A percentile compares a stretch with the other conserved stretches of the same genome.
phyloP scores from a whole-genome alignment of 2,888 invertebrate species.

The Pachliopta kotzebuea region DNA sequence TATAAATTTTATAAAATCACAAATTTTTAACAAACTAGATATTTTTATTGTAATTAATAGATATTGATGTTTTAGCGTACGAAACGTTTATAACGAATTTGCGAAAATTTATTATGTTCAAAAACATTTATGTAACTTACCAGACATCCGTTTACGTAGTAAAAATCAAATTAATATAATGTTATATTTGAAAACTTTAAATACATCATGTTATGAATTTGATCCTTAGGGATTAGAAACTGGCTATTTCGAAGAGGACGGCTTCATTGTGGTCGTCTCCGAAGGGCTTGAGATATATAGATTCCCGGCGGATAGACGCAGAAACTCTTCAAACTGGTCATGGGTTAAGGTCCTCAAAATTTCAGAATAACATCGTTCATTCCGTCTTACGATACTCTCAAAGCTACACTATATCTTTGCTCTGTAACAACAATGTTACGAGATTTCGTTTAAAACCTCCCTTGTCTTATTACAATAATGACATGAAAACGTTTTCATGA shows the following conservation, averaged over 20 bases:
- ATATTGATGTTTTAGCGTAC: neutral
- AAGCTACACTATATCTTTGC: slow-evolving; percentile 21
- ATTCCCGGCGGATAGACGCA: slow-evolving; percentile 81
- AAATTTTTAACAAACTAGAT: neutral
- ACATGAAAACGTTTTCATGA: slow-evolving; percentile 27
- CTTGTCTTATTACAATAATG: slow-evolving; percentile 10
- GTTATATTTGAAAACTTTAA: too few species aligned
- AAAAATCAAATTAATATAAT: neutral
- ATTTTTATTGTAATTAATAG: neutral
- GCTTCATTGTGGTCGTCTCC: slow-evolving; percentile 80
- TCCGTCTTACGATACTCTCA: slow-evolving; percentile 47
- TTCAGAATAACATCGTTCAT: slow-evolving; percentile 64
- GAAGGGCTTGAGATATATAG: slow-evolving; percentile 83
- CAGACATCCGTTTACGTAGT: neutral
- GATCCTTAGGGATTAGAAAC: slow-evolving; percentile 77
- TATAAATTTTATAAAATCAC: neutral
- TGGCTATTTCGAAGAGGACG: slow-evolving; percentile 82
- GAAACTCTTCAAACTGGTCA: slow-evolving; percentile 83
- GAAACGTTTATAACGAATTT: neutral
- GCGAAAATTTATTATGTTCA: too few species aligned
- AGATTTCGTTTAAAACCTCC: slow-evolving; percentile 14
- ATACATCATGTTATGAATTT: slow-evolving; percentile 59
- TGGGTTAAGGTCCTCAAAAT: slow-evolving; percentile 84
- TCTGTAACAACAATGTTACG: neutral
- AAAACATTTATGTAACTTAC: neutral